Conservation (phyloP, 2,797 vertebrate genomes). For the Phalanger gymnotis region DNA sequence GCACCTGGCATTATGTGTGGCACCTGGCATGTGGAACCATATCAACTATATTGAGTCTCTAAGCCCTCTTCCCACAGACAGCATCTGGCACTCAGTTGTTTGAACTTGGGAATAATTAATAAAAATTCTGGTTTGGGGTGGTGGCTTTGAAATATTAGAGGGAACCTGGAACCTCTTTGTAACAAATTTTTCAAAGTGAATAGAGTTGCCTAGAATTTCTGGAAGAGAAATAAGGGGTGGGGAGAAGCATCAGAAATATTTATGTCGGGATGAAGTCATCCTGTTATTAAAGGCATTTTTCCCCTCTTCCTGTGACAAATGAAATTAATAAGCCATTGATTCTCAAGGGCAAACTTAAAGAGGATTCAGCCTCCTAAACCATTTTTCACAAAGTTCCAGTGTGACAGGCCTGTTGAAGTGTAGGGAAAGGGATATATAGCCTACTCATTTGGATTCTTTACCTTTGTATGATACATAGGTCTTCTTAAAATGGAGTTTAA, state of each 20-base stretch:
- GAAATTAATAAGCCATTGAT: neutral
- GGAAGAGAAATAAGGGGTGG: neutral
- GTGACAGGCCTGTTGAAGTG: neutral
- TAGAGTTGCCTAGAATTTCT: conserved; percentile 14
- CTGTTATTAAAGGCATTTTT: neutral
- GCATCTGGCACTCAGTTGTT: conserved; percentile 24
- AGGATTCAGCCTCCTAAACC: neutral
- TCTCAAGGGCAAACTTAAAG: conserved; percentile 1
- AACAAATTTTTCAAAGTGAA: neutral
- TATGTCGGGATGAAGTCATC: neutral
- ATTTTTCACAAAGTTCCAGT: neutral
- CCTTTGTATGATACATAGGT: neutral
- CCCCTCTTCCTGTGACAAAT: neutral
- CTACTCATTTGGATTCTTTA: conserved; percentile 18
- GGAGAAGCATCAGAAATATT: neutral
- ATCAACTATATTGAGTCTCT: conserved; percentile 6
- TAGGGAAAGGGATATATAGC: neutral
- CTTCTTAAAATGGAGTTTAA: neutral
- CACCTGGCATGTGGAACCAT: conserved; percentile 47
- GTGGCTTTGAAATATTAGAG: neutral
- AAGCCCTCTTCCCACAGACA: conserved; percentile 33
- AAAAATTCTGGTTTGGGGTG: neutral
- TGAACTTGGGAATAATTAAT: conserved; percentile 42
- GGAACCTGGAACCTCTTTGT: neutral
- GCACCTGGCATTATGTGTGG: conserved; percentile 15